Conservation (phyloP, 1,140 invertebrate species). For the Achatina immaculata region DNA sequence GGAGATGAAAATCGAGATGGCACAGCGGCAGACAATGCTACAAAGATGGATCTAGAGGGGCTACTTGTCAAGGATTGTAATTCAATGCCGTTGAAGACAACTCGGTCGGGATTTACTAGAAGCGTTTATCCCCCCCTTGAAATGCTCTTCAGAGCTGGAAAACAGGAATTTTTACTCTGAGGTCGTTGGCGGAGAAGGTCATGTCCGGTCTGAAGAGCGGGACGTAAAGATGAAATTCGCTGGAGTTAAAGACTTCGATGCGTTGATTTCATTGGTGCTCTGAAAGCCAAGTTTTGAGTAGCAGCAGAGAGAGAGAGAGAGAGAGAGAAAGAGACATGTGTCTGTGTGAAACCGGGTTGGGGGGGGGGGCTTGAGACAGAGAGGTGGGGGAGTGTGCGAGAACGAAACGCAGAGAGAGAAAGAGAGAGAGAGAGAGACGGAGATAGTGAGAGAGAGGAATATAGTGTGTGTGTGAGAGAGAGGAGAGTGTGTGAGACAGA, state of each 20-base stretch:
- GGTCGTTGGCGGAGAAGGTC: neutral
- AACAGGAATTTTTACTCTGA: slow-evolving; percentile 28
- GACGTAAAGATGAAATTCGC: neutral
- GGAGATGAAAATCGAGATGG: slow-evolving; percentile 14
- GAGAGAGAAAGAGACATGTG: too few relatives aligned
- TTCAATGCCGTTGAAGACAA: neutral
- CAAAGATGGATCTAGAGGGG: slow-evolving; percentile 15
- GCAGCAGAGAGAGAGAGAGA: too few relatives aligned
- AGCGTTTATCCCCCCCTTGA: slow-evolving; percentile 11
- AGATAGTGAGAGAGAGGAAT: neutral
- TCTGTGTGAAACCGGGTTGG: too few relatives aligned
- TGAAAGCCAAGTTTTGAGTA: too few relatives aligned
- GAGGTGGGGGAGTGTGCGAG: too few relatives aligned
- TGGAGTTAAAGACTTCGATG: neutral
- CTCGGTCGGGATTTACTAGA: neutral
- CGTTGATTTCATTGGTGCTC: too few relatives aligned
- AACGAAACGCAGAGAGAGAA: neutral
- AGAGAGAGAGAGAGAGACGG: neutral
- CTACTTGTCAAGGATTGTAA: slow-evolving; percentile 17
- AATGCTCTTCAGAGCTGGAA: slow-evolving; percentile 3
- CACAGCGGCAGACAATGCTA: slow-evolving; percentile 23
- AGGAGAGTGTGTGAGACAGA: too few relatives aligned
- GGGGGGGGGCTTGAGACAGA: too few relatives aligned
- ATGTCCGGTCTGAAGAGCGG: neutral
- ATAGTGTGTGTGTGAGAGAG: neutral